phyloP scores from a whole-genome alignment of 2,797 vertebrate species.

The Siniperca undulata region DNA sequence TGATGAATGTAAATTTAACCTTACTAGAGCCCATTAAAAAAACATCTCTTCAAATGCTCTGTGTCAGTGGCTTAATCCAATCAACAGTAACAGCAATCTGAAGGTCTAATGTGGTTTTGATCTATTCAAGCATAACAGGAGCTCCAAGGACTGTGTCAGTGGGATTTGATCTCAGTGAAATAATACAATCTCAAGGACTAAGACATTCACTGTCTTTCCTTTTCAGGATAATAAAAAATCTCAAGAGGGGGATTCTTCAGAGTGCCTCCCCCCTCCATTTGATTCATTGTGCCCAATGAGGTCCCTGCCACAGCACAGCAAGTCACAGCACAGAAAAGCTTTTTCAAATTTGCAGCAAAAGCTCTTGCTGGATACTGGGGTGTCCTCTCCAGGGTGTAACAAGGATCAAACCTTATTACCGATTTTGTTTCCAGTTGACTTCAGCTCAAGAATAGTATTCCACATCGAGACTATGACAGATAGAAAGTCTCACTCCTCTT shows the following conservation, averaged over 20 bases:
- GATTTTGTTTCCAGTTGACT: conserved; percentile 74
- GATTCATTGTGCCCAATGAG: conserved; percentile 65
- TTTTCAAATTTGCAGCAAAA: conserved; percentile 67
- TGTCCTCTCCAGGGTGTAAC: conserved; percentile 63
- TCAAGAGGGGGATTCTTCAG: conserved; percentile 59
- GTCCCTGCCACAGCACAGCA: conserved; percentile 35
- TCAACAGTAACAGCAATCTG: conserved; percentile 53
- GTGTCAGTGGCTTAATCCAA: conserved; percentile 38
- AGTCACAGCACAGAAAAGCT: conserved; percentile 56
- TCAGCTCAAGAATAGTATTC: conserved; percentile 59
- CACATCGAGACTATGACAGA: conserved; percentile 50
- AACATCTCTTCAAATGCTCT: conserved; percentile 27
- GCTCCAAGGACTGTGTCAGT: conserved; percentile 56
- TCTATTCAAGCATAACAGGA: conserved; percentile 43
- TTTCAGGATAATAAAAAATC: conserved; percentile 67
- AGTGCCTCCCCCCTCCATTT: conserved; percentile 38
- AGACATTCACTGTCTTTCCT: conserved; percentile 55
- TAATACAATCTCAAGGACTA: conserved; percentile 69
- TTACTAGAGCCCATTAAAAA: conserved; percentile 4
- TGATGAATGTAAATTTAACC: conserved; percentile 21
- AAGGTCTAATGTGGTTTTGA: conserved; percentile 62
- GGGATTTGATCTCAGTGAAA: conserved; percentile 58
- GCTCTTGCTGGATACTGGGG: conserved; percentile 50
- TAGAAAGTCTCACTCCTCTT: conserved; percentile 39
- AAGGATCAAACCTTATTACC: conserved; percentile 71